Base-by-base conservation (phyloP, 2,113 vertebrate species). In the Cepphus grylle region DNA sequence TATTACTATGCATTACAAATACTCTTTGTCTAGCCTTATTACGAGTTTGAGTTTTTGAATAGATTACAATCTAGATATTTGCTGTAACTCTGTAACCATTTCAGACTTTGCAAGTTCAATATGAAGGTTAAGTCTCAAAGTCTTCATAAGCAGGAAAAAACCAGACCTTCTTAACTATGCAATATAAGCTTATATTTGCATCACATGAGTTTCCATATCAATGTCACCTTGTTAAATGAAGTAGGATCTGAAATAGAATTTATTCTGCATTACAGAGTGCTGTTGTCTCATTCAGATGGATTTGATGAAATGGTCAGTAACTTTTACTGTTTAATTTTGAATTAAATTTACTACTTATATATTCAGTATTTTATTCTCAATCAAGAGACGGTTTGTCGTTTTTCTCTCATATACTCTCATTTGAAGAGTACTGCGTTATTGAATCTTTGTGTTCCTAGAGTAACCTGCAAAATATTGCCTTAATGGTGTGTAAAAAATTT, bases 121-220 rank as follows among this genome's bases (percentile, higher is more conserved):
- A 87, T 9, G 19, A 95, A 93, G 34, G 65, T 92, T 73, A 94
- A 65, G 83, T 89, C 82, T 59, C 65, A 42, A 96, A 91, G 91
- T 72, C 62, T 95, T 59, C 36, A 12, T 47, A 83, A 36, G 21
- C 5, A 61, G 21, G 34, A 79, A 49, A 71, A 62, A 52, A 25
- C 5, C 0, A 20, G 21, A 26, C 14, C 19, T 72, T 66, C 38
- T 42, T 42, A 73, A 72, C 12, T 66, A 66, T 23, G 17, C 7
- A 52, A 36, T 32, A 42, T 25, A 72, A 88, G 6, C 12, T 61
- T 55, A 7, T 9, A 49, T 67, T 84, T 73, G 30, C 9, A 67
- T 67, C 12, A 88, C 18, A 9, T 63, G 7, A 53, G 29, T 36
- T 59, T 59, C n/a, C n/a, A 8, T 49, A 81, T 23, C 18, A 49